phyloP scores from a whole-genome alignment of 2,888 invertebrate species.

The Brenthis daphne region DNA sequence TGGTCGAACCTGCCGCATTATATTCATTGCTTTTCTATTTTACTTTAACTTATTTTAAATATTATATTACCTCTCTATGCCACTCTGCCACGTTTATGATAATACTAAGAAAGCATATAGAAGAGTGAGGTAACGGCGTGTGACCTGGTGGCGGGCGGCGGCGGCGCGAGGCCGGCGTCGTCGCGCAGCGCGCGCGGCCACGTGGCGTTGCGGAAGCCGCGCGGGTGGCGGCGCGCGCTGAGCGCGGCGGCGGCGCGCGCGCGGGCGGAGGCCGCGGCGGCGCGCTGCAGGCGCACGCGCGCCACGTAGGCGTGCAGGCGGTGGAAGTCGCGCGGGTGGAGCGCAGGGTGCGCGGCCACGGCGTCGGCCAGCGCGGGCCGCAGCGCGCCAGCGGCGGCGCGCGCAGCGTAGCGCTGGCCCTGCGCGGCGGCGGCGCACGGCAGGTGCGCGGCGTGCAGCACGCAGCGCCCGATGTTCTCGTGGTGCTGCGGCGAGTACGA shows the following conservation, averaged over 20 bases:
- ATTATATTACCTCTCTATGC: no score
- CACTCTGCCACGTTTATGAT: no score
- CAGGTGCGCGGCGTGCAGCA: constrained; percentile 86
- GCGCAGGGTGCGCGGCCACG: constrained; percentile 85
- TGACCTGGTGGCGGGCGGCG: constrained; percentile 77
- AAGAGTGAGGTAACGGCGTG: no score
- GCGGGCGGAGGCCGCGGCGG: constrained; percentile 44
- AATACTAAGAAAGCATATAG: no score
- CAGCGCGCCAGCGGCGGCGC: constrained; percentile 42
- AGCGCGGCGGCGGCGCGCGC: constrained; percentile 29
- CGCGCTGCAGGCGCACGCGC: constrained; percentile 71
- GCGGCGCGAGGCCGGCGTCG: constrained; percentile 77
- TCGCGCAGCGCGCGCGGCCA: constrained; percentile 84
- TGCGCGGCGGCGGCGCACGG: constrained; percentile 74
- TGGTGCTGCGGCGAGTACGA: constrained; percentile 91
- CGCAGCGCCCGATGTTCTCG: constrained; percentile 94
- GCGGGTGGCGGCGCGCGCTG: constrained; percentile 53
- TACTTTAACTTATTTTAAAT: no score
- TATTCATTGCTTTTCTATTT: no score
- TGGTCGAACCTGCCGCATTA: constrained; percentile 83
- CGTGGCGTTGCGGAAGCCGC: constrained; percentile 48
- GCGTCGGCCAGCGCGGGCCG: constrained; percentile 71
- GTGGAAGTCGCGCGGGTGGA: constrained; percentile 83
- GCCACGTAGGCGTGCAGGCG: constrained; percentile 88
- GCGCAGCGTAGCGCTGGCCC: constrained; percentile 54